phyloP scores from a whole-genome alignment of 2,797 vertebrate species.

The Mareca penelope region DNA sequence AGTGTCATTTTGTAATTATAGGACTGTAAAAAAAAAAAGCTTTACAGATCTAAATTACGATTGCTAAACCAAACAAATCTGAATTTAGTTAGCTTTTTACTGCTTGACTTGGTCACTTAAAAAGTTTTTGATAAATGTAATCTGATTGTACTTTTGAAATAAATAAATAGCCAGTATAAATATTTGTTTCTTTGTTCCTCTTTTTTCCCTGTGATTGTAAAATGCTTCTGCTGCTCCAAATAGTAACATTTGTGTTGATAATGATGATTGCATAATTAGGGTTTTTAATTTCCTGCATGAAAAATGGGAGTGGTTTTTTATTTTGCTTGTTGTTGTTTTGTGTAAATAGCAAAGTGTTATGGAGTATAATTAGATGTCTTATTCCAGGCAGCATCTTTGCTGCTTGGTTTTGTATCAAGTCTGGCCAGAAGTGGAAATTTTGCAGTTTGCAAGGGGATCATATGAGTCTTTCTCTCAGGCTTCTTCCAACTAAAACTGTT shows the following conservation, averaged over 20 bases:
- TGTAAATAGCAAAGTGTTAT: conserved; percentile 19
- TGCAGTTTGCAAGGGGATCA: not conserved
- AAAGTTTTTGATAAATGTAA: not conserved
- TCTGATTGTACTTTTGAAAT: not conserved
- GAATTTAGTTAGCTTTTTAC: not conserved
- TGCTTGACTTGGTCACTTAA: not conserved
- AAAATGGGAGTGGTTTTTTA: conserved; percentile 24
- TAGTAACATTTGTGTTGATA: conserved; percentile 11
- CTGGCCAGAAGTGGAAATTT: not conserved
- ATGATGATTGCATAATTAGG: conserved; percentile 21
- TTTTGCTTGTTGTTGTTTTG: not conserved
- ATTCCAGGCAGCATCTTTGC: not conserved
- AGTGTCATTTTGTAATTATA: not conserved
- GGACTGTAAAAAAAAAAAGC: not conserved
- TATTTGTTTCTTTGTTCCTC: not conserved
- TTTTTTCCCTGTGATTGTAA: not conserved
- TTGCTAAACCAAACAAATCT: not conserved
- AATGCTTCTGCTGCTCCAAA: not conserved
- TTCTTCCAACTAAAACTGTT: conserved; percentile 28
- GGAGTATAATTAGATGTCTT: conserved; percentile 28
- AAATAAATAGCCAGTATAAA: not conserved
- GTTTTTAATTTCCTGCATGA: conserved; percentile 46
- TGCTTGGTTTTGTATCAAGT: not conserved
- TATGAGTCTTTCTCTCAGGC: conserved; percentile 12
- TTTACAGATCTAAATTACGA: not conserved